phyloP scores from a whole-genome alignment of 2,888 invertebrate species.

The Gymnocheta viridis region DNA sequence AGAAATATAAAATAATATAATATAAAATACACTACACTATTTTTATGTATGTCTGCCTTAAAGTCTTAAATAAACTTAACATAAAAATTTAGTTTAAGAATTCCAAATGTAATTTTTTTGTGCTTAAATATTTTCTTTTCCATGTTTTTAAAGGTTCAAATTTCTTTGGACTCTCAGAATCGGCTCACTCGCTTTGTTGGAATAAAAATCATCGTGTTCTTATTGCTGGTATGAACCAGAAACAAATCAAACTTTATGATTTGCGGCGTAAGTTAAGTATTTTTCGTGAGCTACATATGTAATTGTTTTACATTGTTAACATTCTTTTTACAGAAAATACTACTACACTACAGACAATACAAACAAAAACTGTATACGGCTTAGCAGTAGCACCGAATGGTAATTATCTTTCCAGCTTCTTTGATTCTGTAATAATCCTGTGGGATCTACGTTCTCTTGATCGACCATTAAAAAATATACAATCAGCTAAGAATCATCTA shows the following conservation, averaged over 20 bases:
- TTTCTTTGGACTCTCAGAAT: conserved; percentile 92
- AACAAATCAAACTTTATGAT: conserved; percentile 94
- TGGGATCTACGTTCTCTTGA: conserved; percentile 96
- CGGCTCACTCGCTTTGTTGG: conserved; percentile 93
- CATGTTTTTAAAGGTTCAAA: conserved; percentile 75
- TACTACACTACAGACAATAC: conserved; percentile 83
- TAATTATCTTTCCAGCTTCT: conserved; percentile 91
- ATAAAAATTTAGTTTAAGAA: too few species aligned
- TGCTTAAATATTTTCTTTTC: background rate
- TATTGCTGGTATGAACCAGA: conserved; percentile 94
- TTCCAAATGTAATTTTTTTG: background rate
- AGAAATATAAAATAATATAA: too few species aligned
- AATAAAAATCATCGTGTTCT: conserved; percentile 88
- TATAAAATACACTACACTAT: too few species aligned
- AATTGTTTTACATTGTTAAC: background rate
- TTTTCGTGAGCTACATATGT: background rate
- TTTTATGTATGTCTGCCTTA: too few species aligned
- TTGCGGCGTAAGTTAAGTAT: conserved; percentile 87
- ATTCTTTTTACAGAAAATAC: conserved; percentile 85
- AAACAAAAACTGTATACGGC: conserved; percentile 91
- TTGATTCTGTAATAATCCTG: conserved; percentile 90
- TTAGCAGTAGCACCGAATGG: conserved; percentile 90
- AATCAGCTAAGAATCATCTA: conserved; percentile 85
- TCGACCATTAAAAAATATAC: conserved; percentile 89
- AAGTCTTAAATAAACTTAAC: too few species aligned